These are phyloP conservation scores for Agrochola macilenta DNA, from an alignment of 2,888 invertebrate genomes.

Conservation along the genomic window DNA sequence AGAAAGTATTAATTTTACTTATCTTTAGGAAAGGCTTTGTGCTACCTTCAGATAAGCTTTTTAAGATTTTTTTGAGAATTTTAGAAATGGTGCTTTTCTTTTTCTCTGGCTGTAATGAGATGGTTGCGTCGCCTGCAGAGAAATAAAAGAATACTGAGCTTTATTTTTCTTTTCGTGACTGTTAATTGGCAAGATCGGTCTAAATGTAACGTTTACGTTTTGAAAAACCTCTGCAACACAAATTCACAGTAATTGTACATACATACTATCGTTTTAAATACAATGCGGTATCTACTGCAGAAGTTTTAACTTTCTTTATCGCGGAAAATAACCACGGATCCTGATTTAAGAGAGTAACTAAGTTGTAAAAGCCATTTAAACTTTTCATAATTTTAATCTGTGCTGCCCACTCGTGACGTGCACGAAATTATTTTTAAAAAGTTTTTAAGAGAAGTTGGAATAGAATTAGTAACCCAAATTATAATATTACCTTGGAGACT, in stretches of 20 bases:
- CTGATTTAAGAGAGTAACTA: conserved; percentile 71
- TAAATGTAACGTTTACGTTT: conserved; percentile 31
- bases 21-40: conserved; percentile 51
- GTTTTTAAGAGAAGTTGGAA: conserved; percentile 46
- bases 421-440: conserved; percentile 68
- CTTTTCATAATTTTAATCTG: conserved; percentile 73
- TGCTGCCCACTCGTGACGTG: conserved; percentile 62
- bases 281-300: conserved; percentile 35
- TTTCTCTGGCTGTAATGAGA: conserved; percentile 7
- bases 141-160: conserved; percentile 25
- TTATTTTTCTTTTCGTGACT: conserved; percentile 31
- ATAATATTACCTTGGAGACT: conserved; percentile 24
- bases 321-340: conserved; percentile 70
- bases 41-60: conserved; percentile 28
- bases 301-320: conserved; percentile 65
- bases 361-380: conserved; percentile 78
- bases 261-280: neutral
- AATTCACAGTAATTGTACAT: neutral
- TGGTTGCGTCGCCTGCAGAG: conserved; percentile 18
- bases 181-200: conserved; percentile 42
- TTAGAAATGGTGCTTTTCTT: conserved; percentile 15
- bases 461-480: conserved; percentile 46
- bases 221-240: neutral
- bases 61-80: conserved; percentile 34
- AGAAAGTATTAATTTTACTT: conserved; percentile 49